Percentiles rank a stretch among this genome's conserved stretches.
Evolutionary conservation across 2,797 vertebrate genomes (phyloP).

Genomic region (Diplodus sargus): DNA sequence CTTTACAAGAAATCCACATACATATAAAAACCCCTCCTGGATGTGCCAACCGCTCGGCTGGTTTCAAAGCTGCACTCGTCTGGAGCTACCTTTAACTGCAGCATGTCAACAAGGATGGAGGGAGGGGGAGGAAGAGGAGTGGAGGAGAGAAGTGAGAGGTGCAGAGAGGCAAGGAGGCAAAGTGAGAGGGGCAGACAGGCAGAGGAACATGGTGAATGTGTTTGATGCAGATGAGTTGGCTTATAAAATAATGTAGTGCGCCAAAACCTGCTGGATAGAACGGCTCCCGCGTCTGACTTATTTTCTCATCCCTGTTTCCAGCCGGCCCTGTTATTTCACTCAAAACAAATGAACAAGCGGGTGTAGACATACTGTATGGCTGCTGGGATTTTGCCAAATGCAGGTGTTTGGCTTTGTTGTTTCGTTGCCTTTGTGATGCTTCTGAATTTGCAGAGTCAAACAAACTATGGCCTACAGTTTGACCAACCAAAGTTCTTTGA

Average conservation of each 20-base stretch:
- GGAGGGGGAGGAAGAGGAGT: not conserved
- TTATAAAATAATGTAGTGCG: slow-evolving; percentile 28
- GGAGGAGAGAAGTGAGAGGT: not conserved
- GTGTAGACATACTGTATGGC: slow-evolving; percentile 15
- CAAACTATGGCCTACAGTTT: slow-evolving; percentile 12
- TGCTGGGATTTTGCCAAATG: slow-evolving; percentile 3
- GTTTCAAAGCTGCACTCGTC: slow-evolving; percentile 79
- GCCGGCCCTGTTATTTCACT: slow-evolving; percentile 34
- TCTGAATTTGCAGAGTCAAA: slow-evolving; percentile 29
- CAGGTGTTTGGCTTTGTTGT: slow-evolving; percentile 36
- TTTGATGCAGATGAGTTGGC: slow-evolving; percentile 62
- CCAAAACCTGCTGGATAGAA: slow-evolving; percentile 60
- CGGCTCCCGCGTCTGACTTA: slow-evolving; percentile 37
- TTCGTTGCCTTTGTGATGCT: not conserved
- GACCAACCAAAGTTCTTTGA: not conserved
- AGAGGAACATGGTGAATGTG: slow-evolving; percentile 22
- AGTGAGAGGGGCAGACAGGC: slow-evolving; percentile 30
- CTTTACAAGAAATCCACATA: slow-evolving; percentile 70
- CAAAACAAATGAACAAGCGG: slow-evolving; percentile 23
- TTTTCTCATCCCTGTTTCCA: slow-evolving; percentile 31
- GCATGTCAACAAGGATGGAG: slow-evolving; percentile 68
- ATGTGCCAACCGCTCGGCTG: slow-evolving; percentile 65
- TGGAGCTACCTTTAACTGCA: slow-evolving; percentile 77
- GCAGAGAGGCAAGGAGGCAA: slow-evolving; percentile 26
- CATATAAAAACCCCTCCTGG: slow-evolving; percentile 63